Percentiles rank a stretch among this genome's conserved stretches.
These are phyloP conservation scores for Ormyrus thymus DNA, from an alignment of 2,888 invertebrate genomes.

Conservation along the genomic window DNA sequence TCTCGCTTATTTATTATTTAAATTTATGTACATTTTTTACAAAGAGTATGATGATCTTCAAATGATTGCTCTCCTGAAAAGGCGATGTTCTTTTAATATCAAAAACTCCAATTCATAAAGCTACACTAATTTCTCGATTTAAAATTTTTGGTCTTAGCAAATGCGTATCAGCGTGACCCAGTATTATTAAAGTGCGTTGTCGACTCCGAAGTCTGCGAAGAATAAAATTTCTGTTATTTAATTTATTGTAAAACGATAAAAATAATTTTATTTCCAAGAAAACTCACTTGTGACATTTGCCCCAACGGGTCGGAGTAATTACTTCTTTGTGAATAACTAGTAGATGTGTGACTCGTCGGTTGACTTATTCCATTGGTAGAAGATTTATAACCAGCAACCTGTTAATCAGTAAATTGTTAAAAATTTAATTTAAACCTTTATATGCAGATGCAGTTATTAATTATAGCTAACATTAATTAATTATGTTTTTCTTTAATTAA, in stretches of 20 bases:
- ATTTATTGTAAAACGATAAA: neutral
- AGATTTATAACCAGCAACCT: conserved; percentile 72
- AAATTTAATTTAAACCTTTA: neutral
- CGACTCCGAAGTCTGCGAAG: conserved; percentile 42
- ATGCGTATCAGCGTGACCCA: conserved; percentile 46
- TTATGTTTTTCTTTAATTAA: too few relatives aligned
- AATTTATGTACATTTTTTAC: conserved; percentile 47
- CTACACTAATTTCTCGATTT: neutral
- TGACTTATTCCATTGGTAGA: conserved; percentile 68
- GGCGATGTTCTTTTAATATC: neutral
- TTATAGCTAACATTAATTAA: too few relatives aligned
- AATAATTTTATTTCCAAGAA: neutral
- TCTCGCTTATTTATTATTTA: conserved; percentile 31
- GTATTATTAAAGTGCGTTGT: conserved; percentile 48
- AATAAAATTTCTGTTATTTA: neutral
- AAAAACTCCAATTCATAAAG: neutral
- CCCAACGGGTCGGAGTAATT: conserved; percentile 70
- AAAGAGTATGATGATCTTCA: conserved; percentile 18
- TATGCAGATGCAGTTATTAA: too few relatives aligned
- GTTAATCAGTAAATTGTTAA: conserved; percentile 3
- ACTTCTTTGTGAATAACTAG: conserved; percentile 67
- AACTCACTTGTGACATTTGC: conserved; percentile 69
- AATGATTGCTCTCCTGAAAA: too few relatives aligned
- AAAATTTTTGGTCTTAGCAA: neutral
- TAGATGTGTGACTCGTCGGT: conserved; percentile 66